phyloP scores from a whole-genome alignment of 2,113 vertebrate species.

The Apeltes quadracus region DNA sequence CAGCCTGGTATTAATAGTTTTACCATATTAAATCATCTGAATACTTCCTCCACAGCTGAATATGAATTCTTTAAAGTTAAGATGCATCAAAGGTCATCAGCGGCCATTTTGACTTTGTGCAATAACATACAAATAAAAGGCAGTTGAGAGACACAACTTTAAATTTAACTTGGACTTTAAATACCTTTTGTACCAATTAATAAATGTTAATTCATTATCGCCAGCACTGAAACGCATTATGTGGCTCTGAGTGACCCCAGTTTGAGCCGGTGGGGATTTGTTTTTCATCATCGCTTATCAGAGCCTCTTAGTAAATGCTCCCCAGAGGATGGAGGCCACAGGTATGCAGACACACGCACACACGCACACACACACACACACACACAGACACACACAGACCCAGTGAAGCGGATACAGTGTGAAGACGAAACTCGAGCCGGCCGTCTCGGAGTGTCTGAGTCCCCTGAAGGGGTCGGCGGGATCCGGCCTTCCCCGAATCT shows the following conservation, averaged over 20 bases:
- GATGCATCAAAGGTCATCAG: not conserved
- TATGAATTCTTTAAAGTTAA: not conserved
- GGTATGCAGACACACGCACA: not conserved
- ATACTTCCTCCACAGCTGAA: not conserved
- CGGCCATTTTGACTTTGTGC: not conserved
- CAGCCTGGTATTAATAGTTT: not conserved
- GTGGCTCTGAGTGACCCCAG: constrained; percentile 31
- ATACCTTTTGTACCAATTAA: not conserved
- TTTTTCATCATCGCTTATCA: constrained; percentile 45
- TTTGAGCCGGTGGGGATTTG: constrained; percentile 24
- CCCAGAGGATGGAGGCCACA: constrained; percentile 10
- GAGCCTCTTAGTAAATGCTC: constrained; percentile 27
- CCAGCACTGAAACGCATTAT: not conserved
- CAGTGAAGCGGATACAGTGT: not conserved
- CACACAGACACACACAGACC: not conserved
- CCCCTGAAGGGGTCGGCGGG: not conserved
- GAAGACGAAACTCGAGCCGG: not conserved
- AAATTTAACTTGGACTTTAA: not conserved
- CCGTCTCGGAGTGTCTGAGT: not conserved
- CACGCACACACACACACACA: not conserved
- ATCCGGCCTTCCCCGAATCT: not conserved
- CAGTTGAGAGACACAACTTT: too few relatives aligned
- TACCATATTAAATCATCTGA: not conserved
- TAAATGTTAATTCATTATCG: not conserved
- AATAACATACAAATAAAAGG: not conserved